Percentiles rank a stretch among this genome's conserved stretches.
Conservation (phyloP, 2,113 vertebrate genomes). For the Ceuthmochares aereus region DNA sequence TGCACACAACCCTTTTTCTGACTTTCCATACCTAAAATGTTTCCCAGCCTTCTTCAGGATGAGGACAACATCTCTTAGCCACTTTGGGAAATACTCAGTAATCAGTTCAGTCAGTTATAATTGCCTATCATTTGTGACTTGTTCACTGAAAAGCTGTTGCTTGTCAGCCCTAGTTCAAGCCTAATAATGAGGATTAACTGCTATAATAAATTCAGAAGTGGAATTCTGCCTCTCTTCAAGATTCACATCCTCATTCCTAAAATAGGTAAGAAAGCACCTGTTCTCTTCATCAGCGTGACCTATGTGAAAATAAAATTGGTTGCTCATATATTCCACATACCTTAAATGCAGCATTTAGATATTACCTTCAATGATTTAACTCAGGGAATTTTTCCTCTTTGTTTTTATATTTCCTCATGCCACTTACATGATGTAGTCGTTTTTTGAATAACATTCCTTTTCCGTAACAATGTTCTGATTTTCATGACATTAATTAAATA, state of each 20-base stretch:
- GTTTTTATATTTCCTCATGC: conserved; percentile 41
- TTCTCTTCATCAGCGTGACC: conserved; percentile 16
- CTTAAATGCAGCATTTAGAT: conserved; percentile 32
- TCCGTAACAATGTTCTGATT: conserved; percentile 1
- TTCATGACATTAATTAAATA: conserved; percentile 36
- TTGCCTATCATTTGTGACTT: conserved; percentile 25
- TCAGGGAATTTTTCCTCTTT: conserved; percentile 63
- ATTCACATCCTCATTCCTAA: not conserved
- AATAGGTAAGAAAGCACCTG: conserved; percentile 54
- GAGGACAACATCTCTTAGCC: not conserved
- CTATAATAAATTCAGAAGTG: not conserved
- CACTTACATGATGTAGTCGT: conserved; percentile 27
- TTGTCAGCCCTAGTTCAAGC: not conserved
- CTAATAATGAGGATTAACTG: conserved; percentile 6
- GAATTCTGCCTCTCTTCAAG: not conserved
- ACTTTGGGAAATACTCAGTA: not conserved
- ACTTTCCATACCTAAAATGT: not conserved
- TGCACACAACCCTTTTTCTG: not conserved
- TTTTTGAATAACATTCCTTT: conserved; percentile 56
- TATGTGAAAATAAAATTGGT: conserved; percentile 2
- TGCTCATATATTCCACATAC: conserved; percentile 33
- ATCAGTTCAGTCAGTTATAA: conserved; percentile 14
- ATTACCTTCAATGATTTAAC: conserved; percentile 51
- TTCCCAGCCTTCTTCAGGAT: not conserved
- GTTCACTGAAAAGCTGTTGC: not conserved